Evolutionary conservation across 2,888 invertebrate genomes (phyloP).

Genomic region (Lasioglossum oenotherae): DNA sequence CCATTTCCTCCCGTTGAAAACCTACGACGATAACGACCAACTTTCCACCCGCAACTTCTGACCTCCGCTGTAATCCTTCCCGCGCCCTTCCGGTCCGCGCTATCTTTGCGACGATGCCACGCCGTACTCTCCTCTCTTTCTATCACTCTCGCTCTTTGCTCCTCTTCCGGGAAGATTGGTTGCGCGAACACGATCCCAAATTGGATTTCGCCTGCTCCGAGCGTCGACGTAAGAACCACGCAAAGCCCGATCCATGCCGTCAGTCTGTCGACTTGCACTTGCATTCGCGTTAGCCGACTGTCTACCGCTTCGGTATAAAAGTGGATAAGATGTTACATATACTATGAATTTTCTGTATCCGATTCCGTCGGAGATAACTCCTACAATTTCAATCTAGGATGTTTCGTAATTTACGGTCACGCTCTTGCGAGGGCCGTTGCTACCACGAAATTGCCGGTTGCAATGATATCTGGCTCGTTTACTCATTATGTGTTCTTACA

Average conservation of each 20-base stretch:
- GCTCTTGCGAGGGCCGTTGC: background rate
- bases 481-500: no score
- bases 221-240: background rate
- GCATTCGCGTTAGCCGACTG: conserved; percentile 11
- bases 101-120: conserved; percentile 24
- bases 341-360: background rate
- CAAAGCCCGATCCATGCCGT: conserved; percentile 6
- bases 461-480: no score
- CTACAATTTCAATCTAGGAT: background rate
- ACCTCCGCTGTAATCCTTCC: conserved; percentile 54
- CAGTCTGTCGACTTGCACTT: conserved; percentile 9
- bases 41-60: conserved; percentile 73
- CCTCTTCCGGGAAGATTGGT: conserved; percentile 31
- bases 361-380: background rate
- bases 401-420: background rate
- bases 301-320: conserved; percentile 3
- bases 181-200: conserved; percentile 14
- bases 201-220: conserved; percentile 17
- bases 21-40: conserved; percentile 80
- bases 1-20: conserved; percentile 79
- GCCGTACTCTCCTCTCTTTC: background rate
- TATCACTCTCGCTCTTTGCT: background rate
- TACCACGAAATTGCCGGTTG: no score
- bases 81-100: conserved; percentile 24
- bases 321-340: conserved; percentile 1